These are phyloP conservation scores for Pipistrellus nathusii DNA, from an alignment of 2,797 vertebrate species.

Conservation along the genomic window DNA sequence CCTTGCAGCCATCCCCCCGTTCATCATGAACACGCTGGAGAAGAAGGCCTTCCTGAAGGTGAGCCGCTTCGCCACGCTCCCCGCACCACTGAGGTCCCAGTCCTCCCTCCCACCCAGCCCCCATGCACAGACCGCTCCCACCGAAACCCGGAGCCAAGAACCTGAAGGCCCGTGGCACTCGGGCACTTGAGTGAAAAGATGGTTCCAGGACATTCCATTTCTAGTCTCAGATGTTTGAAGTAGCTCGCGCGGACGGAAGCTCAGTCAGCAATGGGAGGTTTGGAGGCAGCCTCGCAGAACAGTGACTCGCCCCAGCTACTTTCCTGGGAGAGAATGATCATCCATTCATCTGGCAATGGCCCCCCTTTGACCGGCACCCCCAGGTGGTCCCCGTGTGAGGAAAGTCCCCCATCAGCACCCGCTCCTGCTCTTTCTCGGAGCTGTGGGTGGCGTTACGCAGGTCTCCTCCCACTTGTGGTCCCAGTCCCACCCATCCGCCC, in stretches of 20 bases:
- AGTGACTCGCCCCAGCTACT: not conserved
- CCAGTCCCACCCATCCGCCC: too few species aligned
- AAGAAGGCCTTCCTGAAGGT: conserved; percentile 99
- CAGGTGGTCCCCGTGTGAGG: accelerated
- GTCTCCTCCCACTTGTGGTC: too few species aligned
- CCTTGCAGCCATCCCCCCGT: conserved; percentile 94
- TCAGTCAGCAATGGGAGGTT: not conserved
- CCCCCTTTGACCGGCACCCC: accelerated
- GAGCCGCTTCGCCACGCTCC: conserved; percentile 45
- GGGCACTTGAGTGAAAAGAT: not conserved
- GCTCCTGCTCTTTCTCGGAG: not conserved
- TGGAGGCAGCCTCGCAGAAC: not conserved
- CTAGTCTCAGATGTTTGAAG: not conserved
- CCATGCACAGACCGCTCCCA: not conserved
- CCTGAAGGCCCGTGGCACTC: not conserved
- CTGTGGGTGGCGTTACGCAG: not conserved
- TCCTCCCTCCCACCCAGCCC: not conserved
- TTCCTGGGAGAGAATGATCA: not conserved
- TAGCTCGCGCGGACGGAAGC: not conserved
- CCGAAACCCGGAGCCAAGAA: not conserved
- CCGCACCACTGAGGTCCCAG: not conserved
- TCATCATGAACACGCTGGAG: conserved; percentile 98
- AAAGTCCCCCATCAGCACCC: too few species aligned
- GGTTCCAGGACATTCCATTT: not conserved
- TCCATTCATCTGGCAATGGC: not conserved